Conservation (phyloP, 2,113 vertebrate genomes). For the Anthoscopus minutus region DNA sequence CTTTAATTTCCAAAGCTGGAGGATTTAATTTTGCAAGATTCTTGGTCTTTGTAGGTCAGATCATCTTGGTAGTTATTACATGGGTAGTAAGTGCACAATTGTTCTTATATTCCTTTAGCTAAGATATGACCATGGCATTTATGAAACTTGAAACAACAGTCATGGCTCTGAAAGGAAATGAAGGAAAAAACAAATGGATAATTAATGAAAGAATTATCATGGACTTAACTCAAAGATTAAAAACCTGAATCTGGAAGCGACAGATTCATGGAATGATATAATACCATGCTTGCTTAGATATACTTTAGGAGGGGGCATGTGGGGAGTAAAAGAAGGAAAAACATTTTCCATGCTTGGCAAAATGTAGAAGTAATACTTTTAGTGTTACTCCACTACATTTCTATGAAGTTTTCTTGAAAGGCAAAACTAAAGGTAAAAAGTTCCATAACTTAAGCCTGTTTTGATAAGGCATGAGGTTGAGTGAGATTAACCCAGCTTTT, state of each 20-base stretch:
- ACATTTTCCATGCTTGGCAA: not conserved
- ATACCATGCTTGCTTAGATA: not conserved
- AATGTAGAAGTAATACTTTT: not conserved
- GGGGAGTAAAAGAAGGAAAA: not conserved
- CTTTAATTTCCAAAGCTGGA: not conserved
- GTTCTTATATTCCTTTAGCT: not conserved
- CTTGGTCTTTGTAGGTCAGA: not conserved
- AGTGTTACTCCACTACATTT: not conserved
- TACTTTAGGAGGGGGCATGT: not conserved
- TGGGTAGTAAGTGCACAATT: not conserved
- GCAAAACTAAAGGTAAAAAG: not conserved
- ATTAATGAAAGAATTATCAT: not conserved
- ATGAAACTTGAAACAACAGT: not conserved
- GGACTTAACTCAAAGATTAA: not conserved
- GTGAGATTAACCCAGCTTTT: not conserved
- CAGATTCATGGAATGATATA: not conserved
- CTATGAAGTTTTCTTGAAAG: not conserved
- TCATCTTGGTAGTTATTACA: not conserved
- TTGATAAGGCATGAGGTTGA: not conserved
- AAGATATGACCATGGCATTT: not conserved
- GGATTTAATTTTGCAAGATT: not conserved
- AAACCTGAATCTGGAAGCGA: not conserved
- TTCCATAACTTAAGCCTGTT: not conserved
- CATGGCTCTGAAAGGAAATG: not conserved
- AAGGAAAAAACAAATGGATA: not conserved